Evolutionary conservation across 2,888 invertebrate species (phyloP).

Genomic region (Nemoura dubitans): DNA sequence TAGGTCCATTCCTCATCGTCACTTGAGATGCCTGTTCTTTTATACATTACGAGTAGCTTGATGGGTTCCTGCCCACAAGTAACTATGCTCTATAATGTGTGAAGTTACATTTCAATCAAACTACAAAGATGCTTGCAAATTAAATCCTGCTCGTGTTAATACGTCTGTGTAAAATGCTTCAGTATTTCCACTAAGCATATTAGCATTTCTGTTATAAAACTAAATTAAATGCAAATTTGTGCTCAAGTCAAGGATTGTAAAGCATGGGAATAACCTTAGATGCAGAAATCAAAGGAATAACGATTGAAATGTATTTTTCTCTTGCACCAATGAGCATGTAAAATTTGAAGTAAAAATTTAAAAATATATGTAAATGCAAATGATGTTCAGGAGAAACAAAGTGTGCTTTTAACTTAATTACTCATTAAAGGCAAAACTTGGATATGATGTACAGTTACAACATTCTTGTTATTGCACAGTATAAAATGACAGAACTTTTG

Average conservation of each 20-base stretch:
- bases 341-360: too few relatives aligned
- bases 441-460: neutral
- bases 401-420: neutral
- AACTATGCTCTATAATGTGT: neutral
- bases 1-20: neutral
- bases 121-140: neutral
- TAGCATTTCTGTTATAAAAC: neutral
- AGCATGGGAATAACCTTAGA: too few relatives aligned
- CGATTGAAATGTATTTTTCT: too few relatives aligned
- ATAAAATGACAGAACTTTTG: neutral
- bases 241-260: neutral
- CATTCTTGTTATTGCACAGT: neutral
- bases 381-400: too few relatives aligned
- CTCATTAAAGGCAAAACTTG: neutral
- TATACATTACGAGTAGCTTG: neutral
- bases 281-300: too few relatives aligned
- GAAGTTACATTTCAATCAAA: neutral
- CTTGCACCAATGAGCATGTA: too few relatives aligned
- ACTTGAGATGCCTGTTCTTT: neutral
- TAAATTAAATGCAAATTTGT: neutral
- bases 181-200: neutral
- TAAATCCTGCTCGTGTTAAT: neutral
- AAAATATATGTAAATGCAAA: too few relatives aligned
- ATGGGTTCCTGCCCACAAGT: neutral
- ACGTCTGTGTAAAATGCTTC: conserved; percentile 3